Percentiles rank a stretch among this genome's conserved stretches.
phyloP scores from a whole-genome alignment of 2,888 invertebrate genomes.

The Synergus laeviventris region DNA sequence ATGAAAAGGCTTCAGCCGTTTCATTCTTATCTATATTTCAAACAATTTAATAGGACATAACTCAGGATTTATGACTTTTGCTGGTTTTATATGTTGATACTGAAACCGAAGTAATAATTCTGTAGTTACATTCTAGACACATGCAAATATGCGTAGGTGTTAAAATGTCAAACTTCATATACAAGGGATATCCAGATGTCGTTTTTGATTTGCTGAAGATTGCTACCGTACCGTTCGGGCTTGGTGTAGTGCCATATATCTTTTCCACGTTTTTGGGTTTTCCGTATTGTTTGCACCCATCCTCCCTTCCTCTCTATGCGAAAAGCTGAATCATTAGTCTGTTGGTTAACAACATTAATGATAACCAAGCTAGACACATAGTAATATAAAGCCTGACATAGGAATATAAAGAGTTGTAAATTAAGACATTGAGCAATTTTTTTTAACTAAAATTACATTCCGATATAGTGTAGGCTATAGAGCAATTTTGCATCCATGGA shows the following conservation, averaged over 20 bases:
- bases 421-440: slow-evolving; percentile 3
- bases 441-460: slow-evolving; percentile 1
- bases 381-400: background rate
- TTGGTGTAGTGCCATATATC: too few relatives aligned
- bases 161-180: slow-evolving; percentile 31
- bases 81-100: slow-evolving; percentile 35
- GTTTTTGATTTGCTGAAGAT: slow-evolving; percentile 37
- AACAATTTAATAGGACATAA: slow-evolving; percentile 39
- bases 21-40: slow-evolving; percentile 34
- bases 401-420: background rate
- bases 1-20: slow-evolving; percentile 18
- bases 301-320: too few relatives aligned
- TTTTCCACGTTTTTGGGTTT: too few relatives aligned
- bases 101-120: slow-evolving; percentile 39
- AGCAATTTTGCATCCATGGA: slow-evolving; percentile 39
- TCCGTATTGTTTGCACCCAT: too few relatives aligned
- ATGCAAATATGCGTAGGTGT: slow-evolving; percentile 35
- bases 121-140: slow-evolving; percentile 31
- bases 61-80: slow-evolving; percentile 35
- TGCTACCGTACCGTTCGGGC: too few relatives aligned
- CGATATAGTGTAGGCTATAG: too few relatives aligned
- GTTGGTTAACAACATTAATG: background rate
- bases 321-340: background rate
- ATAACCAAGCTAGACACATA: background rate
- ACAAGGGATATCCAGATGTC: slow-evolving; percentile 32